Evolutionary conservation across 53 echinoderm and acorn worm genomes (phyloP).

Genomic region (Astropecten irregularis): DNA sequence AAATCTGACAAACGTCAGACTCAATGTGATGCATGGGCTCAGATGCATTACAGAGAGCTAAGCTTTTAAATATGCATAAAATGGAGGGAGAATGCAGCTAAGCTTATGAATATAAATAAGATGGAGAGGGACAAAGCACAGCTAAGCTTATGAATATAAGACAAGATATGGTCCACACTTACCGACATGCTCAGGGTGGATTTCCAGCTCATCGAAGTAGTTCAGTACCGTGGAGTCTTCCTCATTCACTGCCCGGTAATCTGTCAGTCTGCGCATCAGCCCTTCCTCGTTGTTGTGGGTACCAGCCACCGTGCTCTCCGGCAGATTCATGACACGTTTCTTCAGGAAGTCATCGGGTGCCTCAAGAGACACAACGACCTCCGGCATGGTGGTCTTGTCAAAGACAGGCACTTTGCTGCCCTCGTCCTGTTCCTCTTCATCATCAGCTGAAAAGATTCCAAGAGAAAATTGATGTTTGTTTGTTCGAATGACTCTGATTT

Average conservation of each 20-base stretch:
- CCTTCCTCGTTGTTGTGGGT: slow-evolving; percentile 99
- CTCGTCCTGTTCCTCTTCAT: slow-evolving; percentile 97
- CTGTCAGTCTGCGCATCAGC: slow-evolving; percentile 72
- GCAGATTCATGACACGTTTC: slow-evolving; percentile 95
- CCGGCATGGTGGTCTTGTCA: slow-evolving; percentile 92
- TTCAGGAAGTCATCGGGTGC: slow-evolving; percentile 91
- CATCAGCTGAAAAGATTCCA: slow-evolving; percentile 79
- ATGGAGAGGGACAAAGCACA: no score
- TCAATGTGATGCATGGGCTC: no score
- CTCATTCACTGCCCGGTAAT: slow-evolving; percentile 90
- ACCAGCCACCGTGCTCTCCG: slow-evolving; percentile 85
- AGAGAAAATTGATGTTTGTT: neutral
- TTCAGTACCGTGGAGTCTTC: slow-evolving; percentile 96
- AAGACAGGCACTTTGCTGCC: slow-evolving; percentile 82
- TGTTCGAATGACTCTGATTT: no score
- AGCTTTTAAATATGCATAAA: no score
- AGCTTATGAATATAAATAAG: no score
- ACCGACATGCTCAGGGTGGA: slow-evolving; percentile 96
- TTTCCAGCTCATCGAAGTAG: slow-evolving; percentile 98
- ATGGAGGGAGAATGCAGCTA: no score
- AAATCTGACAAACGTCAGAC: no score
- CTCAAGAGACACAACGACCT: slow-evolving; percentile 89
- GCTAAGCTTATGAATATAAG: no score
- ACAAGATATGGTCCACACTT: no score
- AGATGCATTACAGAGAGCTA: no score